These are phyloP conservation scores for Gorsachius magnificus DNA, from an alignment of 2,797 vertebrate species.

Conservation along the genomic window DNA sequence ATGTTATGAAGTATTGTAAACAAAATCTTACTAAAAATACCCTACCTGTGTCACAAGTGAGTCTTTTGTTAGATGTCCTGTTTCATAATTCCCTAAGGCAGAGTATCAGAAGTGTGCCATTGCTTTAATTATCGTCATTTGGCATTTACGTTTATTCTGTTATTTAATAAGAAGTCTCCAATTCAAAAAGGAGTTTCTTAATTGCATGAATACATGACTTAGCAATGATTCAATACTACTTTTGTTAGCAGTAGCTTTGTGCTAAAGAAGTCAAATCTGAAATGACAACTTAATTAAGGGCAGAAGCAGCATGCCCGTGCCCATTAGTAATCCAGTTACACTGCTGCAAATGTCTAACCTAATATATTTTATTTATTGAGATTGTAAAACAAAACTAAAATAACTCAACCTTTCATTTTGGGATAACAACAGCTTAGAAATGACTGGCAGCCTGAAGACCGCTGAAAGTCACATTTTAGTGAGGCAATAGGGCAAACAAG, in stretches of 20 bases:
- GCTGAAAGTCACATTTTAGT: not conserved
- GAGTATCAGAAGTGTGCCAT: not conserved
- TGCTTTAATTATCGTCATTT: not conserved
- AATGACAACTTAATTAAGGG: slow-evolving; percentile 26
- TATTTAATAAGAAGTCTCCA: not conserved
- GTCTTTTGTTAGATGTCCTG: not conserved
- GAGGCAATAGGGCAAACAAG: not conserved
- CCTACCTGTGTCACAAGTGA: not conserved
- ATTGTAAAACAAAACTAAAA: not conserved
- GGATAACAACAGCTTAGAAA: not conserved
- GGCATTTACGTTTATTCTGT: not conserved
- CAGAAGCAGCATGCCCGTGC: not conserved
- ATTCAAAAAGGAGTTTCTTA: not conserved
- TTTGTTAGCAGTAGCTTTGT: not conserved
- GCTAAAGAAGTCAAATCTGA: not conserved
- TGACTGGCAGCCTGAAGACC: not conserved
- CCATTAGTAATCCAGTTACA: not conserved
- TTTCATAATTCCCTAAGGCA: not conserved
- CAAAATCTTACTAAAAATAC: not conserved
- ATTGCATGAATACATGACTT: not conserved
- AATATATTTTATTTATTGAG: not conserved
- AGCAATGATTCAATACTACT: not conserved
- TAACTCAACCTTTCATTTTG: not conserved
- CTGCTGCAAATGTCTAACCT: not conserved
- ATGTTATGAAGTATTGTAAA: not conserved